Evolutionary conservation across 2,113 vertebrate species (phyloP).

Genomic region (Loxodonta africana): DNA sequence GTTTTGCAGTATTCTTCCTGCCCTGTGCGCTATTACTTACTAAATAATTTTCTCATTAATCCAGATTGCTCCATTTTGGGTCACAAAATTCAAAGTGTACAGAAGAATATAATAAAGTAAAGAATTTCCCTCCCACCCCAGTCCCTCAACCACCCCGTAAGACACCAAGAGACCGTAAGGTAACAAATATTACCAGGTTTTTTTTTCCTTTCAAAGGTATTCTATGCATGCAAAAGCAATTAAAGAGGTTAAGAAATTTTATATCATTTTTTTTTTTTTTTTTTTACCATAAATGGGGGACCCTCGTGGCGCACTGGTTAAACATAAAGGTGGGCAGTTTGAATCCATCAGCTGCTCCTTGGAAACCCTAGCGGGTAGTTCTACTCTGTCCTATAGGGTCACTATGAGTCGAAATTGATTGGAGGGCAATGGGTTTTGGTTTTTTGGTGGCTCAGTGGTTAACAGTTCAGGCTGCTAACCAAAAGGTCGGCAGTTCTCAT

Average conservation of each 20-base stretch:
- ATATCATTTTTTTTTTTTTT: not conserved
- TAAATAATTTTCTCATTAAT: conserved; percentile 7
- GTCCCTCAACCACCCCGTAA: not conserved
- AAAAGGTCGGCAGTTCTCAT: no score
- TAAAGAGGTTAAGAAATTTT: conserved; percentile 5
- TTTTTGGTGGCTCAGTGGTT: no score
- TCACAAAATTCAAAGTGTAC: not conserved
- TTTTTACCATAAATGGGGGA: not conserved
- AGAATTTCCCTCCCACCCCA: not conserved
- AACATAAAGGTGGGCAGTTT: no score
- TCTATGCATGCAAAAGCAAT: not conserved
- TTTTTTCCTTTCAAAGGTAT: not conserved
- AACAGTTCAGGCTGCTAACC: no score
- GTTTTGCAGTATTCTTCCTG: not conserved
- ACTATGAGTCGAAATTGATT: no score
- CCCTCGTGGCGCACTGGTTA: no score
- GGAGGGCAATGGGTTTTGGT: no score
- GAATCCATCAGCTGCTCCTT: no score
- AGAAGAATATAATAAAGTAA: not conserved
- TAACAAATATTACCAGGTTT: not conserved
- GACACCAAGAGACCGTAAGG: not conserved
- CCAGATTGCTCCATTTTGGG: not conserved
- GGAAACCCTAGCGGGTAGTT: no score
- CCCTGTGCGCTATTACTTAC: not conserved
- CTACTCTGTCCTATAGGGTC: no score